Evolutionary conservation across 2,113 vertebrate genomes (phyloP).

Genomic region (Trematocara variabile): DNA sequence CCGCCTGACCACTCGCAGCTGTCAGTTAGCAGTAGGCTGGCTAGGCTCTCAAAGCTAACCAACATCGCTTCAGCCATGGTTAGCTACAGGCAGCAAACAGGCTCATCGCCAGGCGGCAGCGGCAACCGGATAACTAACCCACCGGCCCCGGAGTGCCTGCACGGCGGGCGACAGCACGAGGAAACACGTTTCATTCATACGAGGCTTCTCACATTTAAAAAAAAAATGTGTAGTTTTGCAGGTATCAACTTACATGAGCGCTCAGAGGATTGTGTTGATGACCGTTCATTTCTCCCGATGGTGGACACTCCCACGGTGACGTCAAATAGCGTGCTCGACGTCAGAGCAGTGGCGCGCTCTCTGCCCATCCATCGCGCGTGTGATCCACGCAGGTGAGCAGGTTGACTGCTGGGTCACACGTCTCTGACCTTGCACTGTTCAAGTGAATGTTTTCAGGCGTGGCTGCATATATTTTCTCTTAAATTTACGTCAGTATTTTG

Average conservation of each 20-base stretch:
- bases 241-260: slow-evolving; percentile 72
- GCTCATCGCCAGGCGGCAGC: slow-evolving; percentile 24
- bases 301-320: slow-evolving; percentile 77
- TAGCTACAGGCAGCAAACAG: slow-evolving; percentile 35
- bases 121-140: neutral
- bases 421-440: neutral
- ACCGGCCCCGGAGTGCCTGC: neutral
- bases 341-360: slow-evolving; percentile 15
- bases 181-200: slow-evolving; percentile 16
- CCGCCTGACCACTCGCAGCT: slow-evolving; percentile 27
- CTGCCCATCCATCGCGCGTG: neutral
- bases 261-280: slow-evolving; percentile 74
- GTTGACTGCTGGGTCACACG: neutral
- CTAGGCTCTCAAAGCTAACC: slow-evolving; percentile 15
- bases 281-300: slow-evolving; percentile 74
- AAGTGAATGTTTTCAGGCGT: neutral
- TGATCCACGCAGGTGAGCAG: neutral
- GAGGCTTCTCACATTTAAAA: neutral
- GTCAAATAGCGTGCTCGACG: slow-evolving; percentile 68
- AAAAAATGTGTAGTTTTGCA: neutral
- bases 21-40: slow-evolving; percentile 55
- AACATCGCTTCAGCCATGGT: slow-evolving; percentile 18
- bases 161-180: neutral
- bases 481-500: neutral
- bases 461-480: neutral